Base-by-base conservation (phyloP, 2,888 invertebrate genomes). In the Tachina lurida region DNA sequence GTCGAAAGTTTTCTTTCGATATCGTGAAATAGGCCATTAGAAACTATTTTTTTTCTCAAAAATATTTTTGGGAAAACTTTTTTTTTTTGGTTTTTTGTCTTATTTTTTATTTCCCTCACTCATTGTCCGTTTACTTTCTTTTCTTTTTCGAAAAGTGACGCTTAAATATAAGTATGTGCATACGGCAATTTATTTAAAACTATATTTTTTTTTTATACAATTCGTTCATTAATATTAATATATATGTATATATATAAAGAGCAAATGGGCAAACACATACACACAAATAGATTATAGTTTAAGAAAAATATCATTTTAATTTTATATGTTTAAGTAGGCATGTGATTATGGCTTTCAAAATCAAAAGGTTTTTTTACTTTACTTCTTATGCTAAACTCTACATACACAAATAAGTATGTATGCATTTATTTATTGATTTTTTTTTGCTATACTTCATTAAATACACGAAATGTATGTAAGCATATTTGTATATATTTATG, bases 341-440 rank as follows among this genome's bases (percentile, higher is more conserved):
- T 67, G 31, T 31, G 31, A 77, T 76, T 84, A 84, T 84, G 80
- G 84, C 80, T 81, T 81, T 81, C 76, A 84, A 77, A 84, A 65
- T 17, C 13, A 52, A 70, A 78, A 65, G 41, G n/a, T 58, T 62
- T 17, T 70, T 54, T 17, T 70, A 47, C 15, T 54, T 58, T 60
- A 3, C n/a, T 39, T 17, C 19, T 45, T 22, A 22, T 22, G 13
- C 22, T 47, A 62, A 62, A 49, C 45, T 76, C 22, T 39, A 65
- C 3, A 52, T 62, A 52, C 13, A 71, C 68, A 78, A 74, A 63
- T 71, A 58, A 41, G 60, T 41, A 47, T 70, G 15, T n/a, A 79
- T 56, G 13, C 45, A 60, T 41, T 13, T 39, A 60, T 4, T 31
- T 31, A 31, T 31, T 31, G 0, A 3, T 31, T 2, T 31, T 31